Evolutionary conservation across 1,140 invertebrate genomes (phyloP).

Genomic region (Glossosoma conforme): DNA sequence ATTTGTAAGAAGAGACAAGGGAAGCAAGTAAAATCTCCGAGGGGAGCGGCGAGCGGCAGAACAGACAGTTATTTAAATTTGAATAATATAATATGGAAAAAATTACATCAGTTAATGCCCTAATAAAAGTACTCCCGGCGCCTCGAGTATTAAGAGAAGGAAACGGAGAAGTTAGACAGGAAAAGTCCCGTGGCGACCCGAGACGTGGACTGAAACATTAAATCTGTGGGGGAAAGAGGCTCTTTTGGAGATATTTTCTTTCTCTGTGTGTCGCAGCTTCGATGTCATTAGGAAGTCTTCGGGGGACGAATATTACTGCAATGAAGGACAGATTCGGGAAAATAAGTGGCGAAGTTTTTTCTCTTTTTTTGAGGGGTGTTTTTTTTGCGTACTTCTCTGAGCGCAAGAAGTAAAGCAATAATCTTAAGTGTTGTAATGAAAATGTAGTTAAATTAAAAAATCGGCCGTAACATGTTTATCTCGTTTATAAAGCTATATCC

Average conservation of each 20-base stretch:
- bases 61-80: constrained; percentile 55
- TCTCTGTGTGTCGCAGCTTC: constrained; percentile 41
- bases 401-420: constrained; percentile 9
- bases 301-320: constrained; percentile 35
- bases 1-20: constrained; percentile 22
- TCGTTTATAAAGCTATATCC: no score
- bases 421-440: constrained; percentile 21
- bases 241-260: no score
- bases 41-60: constrained; percentile 39
- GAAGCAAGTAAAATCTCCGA: constrained; percentile 8
- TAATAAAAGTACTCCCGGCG: constrained; percentile 55
- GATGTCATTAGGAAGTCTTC: constrained; percentile 45
- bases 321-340: constrained; percentile 28
- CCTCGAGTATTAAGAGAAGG: constrained; percentile 48
- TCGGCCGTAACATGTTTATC: not conserved
- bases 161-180: constrained; percentile 33
- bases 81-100: constrained; percentile 55
- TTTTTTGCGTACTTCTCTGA: not conserved
- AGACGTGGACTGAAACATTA: constrained; percentile 54
- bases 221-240: constrained; percentile 46
- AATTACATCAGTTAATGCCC: constrained; percentile 56
- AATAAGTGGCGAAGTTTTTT: constrained; percentile 26
- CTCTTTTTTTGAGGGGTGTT: constrained; percentile 5
- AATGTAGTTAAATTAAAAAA: constrained; percentile 6
- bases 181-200: constrained; percentile 46